Evolutionary conservation across 2,888 invertebrate species (phyloP).

Genomic region (Epirrita christyi): DNA sequence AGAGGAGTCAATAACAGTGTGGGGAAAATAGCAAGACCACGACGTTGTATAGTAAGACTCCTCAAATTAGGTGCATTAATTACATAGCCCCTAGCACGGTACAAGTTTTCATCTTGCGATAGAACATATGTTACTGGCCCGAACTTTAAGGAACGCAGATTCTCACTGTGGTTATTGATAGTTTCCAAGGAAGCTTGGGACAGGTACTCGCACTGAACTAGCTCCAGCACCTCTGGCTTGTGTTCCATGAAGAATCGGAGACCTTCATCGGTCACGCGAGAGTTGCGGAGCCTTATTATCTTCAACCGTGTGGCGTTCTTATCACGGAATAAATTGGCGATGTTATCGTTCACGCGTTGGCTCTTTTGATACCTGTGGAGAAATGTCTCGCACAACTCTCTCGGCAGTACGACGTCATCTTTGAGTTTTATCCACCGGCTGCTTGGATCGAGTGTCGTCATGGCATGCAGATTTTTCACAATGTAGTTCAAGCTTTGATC

Average conservation of each 20-base stretch:
- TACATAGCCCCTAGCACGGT: slow-evolving; percentile 76
- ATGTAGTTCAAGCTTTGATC: slow-evolving; percentile 87
- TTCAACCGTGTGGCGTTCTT: slow-evolving; percentile 87
- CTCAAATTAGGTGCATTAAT: slow-evolving; percentile 86
- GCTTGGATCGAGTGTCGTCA: slow-evolving; percentile 79
- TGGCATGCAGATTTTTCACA: slow-evolving; percentile 85
- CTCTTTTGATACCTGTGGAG: slow-evolving; percentile 84
- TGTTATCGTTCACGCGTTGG: slow-evolving; percentile 86
- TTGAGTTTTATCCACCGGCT: slow-evolving; percentile 79
- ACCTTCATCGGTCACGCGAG: slow-evolving; percentile 89
- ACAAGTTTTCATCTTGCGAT: slow-evolving; percentile 74
- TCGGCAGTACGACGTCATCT: slow-evolving; percentile 87
- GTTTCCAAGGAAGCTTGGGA: slow-evolving; percentile 86
- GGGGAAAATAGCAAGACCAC: slow-evolving; percentile 74
- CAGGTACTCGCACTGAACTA: slow-evolving; percentile 89
- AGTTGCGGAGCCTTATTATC: slow-evolving; percentile 88
- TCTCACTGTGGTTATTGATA: slow-evolving; percentile 88
- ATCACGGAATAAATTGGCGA: slow-evolving; percentile 89
- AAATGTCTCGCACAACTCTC: slow-evolving; percentile 89
- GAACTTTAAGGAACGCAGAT: slow-evolving; percentile 88
- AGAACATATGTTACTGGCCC: slow-evolving; percentile 87
- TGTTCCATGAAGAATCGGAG: slow-evolving; percentile 89
- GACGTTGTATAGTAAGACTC: slow-evolving; percentile 84
- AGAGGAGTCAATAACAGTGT: slow-evolving; percentile 85
- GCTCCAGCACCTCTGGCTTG: slow-evolving; percentile 89